These are phyloP conservation scores for Sisor rabdophorus DNA, from an alignment of 2,113 vertebrate species.

Conservation along the genomic window DNA sequence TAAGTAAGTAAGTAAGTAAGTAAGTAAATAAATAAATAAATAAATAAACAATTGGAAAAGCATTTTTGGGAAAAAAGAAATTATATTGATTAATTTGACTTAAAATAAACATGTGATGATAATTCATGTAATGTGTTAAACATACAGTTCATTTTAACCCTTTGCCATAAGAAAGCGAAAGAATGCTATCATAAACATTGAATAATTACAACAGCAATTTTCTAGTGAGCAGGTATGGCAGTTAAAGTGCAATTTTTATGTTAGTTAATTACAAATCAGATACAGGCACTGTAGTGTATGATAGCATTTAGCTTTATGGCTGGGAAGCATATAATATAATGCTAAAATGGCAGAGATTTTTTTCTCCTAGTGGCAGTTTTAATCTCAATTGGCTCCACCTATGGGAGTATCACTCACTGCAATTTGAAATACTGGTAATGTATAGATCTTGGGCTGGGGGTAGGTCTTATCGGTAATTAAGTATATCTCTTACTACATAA, in stretches of 20 bases:
- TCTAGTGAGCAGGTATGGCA: background rate
- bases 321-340: conserved; percentile 22
- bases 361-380: conserved; percentile 62
- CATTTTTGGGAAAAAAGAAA: background rate
- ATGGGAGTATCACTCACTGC: conserved; percentile 62
- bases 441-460: background rate
- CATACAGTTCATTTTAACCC: conserved; percentile 6
- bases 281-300: conserved; percentile 19
- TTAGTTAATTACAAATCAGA: background rate
- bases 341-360: conserved; percentile 53
- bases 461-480: background rate
- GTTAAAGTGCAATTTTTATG: background rate
- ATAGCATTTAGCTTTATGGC: conserved; percentile 33
- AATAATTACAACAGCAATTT: background rate
- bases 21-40: too few species aligned
- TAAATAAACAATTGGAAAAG: background rate
- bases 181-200: conserved; percentile 26
- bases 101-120: conserved; percentile 26
- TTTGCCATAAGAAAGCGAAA: conserved; percentile 7
- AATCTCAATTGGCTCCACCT: conserved; percentile 58
- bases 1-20: too few species aligned
- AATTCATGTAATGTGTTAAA: conserved; percentile 13
- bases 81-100: background rate
- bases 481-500: background rate
- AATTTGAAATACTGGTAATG: background rate